Conservation (phyloP, 2,113 vertebrate species). For the Pogonocichla stellata region DNA sequence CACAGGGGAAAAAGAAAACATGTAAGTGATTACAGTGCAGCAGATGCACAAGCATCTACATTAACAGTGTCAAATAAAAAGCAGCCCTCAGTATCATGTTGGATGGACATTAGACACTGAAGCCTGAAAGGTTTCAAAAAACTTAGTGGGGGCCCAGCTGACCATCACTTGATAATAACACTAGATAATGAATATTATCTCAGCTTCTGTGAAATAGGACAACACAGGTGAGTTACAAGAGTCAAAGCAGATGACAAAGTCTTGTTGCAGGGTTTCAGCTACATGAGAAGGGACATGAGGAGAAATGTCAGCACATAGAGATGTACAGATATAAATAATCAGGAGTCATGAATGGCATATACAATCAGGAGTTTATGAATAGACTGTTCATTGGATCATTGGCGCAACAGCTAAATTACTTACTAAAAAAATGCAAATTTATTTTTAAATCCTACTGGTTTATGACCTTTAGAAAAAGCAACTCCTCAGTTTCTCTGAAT, state of each 20-base stretch:
- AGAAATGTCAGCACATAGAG: not conserved
- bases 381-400: not conserved
- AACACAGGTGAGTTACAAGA: not conserved
- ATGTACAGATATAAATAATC: not conserved
- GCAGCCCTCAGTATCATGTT: not conserved
- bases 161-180: not conserved
- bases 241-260: not conserved
- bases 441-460: not conserved
- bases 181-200: not conserved
- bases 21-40: not conserved
- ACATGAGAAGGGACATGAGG: not conserved
- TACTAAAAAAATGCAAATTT: not conserved
- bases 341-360: not conserved
- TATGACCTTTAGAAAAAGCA: not conserved
- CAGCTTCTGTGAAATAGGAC: not conserved
- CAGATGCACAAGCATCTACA: not conserved
- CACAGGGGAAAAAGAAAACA: not conserved
- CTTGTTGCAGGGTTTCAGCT: not conserved
- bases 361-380: not conserved
- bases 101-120: not conserved
- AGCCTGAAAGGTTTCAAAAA: not conserved
- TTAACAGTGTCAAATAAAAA: not conserved
- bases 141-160: not conserved
- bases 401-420: not conserved
- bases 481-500: not conserved